Percentiles rank a stretch among this genome's conserved stretches.
Conservation (phyloP, 2,797 vertebrate genomes). For the Tinamus major region DNA sequence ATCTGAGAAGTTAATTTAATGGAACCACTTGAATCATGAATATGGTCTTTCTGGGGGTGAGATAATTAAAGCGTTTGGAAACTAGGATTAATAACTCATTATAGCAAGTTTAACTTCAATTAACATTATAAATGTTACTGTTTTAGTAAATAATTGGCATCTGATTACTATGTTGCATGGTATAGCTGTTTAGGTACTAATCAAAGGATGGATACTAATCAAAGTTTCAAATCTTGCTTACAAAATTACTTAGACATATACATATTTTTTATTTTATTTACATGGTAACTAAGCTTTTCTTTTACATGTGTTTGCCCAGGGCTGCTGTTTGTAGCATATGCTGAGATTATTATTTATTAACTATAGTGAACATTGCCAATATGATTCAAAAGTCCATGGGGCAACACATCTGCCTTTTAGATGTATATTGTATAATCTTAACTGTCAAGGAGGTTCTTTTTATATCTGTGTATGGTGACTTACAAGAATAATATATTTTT, state of each 20-base stretch:
- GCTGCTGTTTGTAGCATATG: background rate
- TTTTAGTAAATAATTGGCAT: conserved; percentile 71
- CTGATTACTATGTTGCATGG: conserved; percentile 65
- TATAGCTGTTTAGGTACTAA: conserved; percentile 66
- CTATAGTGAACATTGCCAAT: background rate
- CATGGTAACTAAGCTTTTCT: background rate
- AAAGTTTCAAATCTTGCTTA: conserved; percentile 50
- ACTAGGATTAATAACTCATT: conserved; percentile 75
- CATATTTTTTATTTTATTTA: conserved; percentile 52
- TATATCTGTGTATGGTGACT: background rate
- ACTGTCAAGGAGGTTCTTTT: rapidly evolving
- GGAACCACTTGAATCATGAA: conserved; percentile 52
- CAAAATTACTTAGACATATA: conserved; percentile 14
- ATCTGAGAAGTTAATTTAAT: conserved; percentile 44
- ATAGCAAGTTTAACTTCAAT: conserved; percentile 74
- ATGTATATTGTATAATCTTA: background rate
- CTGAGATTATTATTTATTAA: conserved; percentile 44
- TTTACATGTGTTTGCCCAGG: background rate
- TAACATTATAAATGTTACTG: conserved; percentile 71
- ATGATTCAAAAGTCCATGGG: background rate
- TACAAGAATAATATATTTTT: background rate
- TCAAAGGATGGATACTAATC: conserved; percentile 58
- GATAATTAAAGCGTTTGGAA: conserved; percentile 77
- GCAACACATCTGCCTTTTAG: background rate
- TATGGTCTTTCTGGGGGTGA: conserved; percentile 24